These are phyloP conservation scores for Drosophila obscura DNA, from an alignment of 1,140 invertebrate species.

Conservation along the genomic window DNA sequence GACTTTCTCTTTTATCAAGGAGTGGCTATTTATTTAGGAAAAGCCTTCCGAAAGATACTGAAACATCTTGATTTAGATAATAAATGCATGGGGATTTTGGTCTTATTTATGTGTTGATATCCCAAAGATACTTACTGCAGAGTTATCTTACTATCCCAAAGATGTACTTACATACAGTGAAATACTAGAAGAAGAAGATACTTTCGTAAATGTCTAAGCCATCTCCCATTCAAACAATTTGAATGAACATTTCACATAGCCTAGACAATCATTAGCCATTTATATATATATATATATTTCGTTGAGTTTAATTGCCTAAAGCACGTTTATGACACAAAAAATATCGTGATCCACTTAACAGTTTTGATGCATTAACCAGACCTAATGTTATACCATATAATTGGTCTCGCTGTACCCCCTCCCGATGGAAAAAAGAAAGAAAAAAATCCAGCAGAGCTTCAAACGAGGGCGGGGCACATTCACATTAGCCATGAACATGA, in stretches of 20 bases:
- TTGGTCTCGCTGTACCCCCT: slow-evolving; percentile 1
- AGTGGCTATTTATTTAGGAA: not conserved
- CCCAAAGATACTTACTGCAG: not conserved
- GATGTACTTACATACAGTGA: too few species aligned
- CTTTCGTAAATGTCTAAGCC: too few species aligned
- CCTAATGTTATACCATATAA: slow-evolving; percentile 13
- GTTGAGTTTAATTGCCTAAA: too few species aligned
- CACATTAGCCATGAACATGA: slow-evolving; percentile 69
- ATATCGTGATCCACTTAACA: slow-evolving; percentile 41
- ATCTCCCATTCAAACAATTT: too few species aligned
- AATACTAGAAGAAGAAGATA: too few species aligned
- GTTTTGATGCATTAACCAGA: slow-evolving; percentile 11
- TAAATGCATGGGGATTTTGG: too few species aligned
- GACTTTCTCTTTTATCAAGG: slow-evolving; percentile 12
- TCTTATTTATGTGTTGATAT: not conserved
- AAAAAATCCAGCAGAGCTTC: too few species aligned
- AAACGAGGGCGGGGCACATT: slow-evolving; percentile 23
- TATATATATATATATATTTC: not conserved
- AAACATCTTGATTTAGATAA: too few species aligned
- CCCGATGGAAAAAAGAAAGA: not conserved
- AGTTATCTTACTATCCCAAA: too few species aligned
- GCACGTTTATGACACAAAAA: slow-evolving; percentile 6
- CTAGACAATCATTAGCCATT: too few species aligned
- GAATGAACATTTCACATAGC: too few species aligned
- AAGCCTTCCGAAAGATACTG: too few species aligned